Conservation (phyloP, 1,140 invertebrate genomes). For the Drosophila nannoptera region DNA sequence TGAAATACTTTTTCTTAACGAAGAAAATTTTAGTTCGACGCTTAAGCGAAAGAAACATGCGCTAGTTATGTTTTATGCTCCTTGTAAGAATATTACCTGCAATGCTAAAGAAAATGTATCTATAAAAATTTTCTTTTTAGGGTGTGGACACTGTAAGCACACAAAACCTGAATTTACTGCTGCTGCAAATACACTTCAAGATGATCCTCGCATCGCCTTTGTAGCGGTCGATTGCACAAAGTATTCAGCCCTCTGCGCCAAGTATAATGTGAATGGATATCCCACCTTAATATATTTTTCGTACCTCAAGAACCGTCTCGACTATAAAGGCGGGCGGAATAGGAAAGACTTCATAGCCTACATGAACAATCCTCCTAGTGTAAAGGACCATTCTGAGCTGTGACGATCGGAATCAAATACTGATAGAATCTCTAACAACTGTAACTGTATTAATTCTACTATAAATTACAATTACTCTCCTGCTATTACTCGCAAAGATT, state of each 20-base stretch:
- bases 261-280: slow-evolving; percentile 89
- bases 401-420: slow-evolving; percentile 37
- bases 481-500: not conserved
- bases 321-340: slow-evolving; percentile 87
- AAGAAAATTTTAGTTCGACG: slow-evolving; percentile 84
- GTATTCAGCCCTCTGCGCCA: slow-evolving; percentile 83
- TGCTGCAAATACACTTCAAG: slow-evolving; percentile 87
- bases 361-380: slow-evolving; percentile 82
- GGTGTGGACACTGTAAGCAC: slow-evolving; percentile 95
- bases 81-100: slow-evolving; percentile 83
- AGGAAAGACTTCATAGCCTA: slow-evolving; percentile 85
- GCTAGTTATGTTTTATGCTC: slow-evolving; percentile 94
- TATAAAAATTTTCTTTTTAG: slow-evolving; percentile 78
- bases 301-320: slow-evolving; percentile 84
- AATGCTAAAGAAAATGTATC: not conserved
- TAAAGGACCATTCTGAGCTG: slow-evolving; percentile 55
- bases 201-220: slow-evolving; percentile 87
- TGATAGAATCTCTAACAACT: slow-evolving; percentile 22
- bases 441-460: slow-evolving; percentile 31
- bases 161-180: slow-evolving; percentile 91
- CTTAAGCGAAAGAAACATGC: slow-evolving; percentile 84
- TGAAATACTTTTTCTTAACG: slow-evolving; percentile 87
- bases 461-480: slow-evolving; percentile 6
- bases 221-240: slow-evolving; percentile 91
- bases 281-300: slow-evolving; percentile 93